Conservation (phyloP, 2,888 invertebrate genomes). For the Hoplodrina blanda region DNA sequence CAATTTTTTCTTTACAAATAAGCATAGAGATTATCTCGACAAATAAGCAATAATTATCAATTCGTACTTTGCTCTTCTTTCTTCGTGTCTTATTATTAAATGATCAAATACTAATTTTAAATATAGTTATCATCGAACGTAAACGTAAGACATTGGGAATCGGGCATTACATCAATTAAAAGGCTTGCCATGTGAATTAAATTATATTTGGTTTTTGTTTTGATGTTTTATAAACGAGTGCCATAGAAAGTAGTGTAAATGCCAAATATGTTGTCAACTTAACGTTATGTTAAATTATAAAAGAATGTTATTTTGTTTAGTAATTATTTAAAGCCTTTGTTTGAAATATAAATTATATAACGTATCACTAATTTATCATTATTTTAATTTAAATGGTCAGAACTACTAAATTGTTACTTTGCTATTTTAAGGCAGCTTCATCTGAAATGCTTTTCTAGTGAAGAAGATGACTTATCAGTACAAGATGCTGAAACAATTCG, state of each 20-base stretch:
- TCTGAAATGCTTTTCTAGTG: constrained; percentile 52
- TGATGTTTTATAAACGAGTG: constrained; percentile 3
- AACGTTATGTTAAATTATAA: background rate
- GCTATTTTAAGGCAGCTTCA: constrained; percentile 55
- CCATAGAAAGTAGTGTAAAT: background rate
- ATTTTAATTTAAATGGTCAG: constrained; percentile 16
- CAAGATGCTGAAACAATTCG: constrained; percentile 42
- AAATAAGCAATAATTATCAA: background rate
- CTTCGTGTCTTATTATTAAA: background rate
- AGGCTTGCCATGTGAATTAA: background rate
- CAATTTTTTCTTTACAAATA: background rate
- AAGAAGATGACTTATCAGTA: constrained; percentile 42
- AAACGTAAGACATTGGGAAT: constrained; percentile 9
- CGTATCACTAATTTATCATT: background rate
- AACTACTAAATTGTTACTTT: constrained; percentile 43
- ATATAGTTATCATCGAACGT: too few relatives aligned
- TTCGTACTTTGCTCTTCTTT: background rate
- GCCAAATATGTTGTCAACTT: background rate
- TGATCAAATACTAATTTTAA: background rate
- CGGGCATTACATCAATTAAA: background rate
- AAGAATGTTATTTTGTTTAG: background rate
- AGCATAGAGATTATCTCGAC: background rate
- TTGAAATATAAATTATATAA: background rate
- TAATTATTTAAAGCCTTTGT: background rate
- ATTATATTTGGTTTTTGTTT: constrained; percentile 2